Evolutionary conservation across 2,797 vertebrate species (phyloP).

Genomic region (Anguilla marmorata): DNA sequence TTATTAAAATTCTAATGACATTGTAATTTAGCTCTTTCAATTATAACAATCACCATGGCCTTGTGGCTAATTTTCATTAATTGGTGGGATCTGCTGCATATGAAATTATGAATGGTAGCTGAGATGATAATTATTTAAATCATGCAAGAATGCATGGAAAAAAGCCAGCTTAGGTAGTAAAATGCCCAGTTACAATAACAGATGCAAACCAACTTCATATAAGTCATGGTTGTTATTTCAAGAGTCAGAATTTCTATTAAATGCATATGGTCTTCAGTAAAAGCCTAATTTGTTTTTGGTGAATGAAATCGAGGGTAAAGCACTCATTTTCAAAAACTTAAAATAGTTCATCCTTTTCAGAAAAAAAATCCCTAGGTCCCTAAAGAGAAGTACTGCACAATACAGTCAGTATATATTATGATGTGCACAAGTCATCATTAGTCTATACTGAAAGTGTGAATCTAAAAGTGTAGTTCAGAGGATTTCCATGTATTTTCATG

Average conservation of each 20-base stretch:
- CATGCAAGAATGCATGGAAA: not conserved
- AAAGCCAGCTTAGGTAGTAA: not conserved
- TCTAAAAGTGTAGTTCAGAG: not conserved
- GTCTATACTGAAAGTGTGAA: not conserved
- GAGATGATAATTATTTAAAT: not conserved
- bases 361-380: not conserved
- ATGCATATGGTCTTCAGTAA: not conserved
- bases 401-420: not conserved
- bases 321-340: not conserved
- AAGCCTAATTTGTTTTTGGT: not conserved
- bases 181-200: not conserved
- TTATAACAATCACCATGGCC: not conserved
- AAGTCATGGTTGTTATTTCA: not conserved
- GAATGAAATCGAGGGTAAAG: not conserved
- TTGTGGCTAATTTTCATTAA: constrained; percentile 20
- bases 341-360: constrained; percentile 5
- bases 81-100: not conserved
- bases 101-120: not conserved
- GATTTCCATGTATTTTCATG: not conserved
- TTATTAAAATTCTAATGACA: constrained; percentile 23
- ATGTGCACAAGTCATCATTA: not conserved
- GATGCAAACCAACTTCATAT: not conserved
- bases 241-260: not conserved
- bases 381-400: not conserved
- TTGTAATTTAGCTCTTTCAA: constrained; percentile 5